Evolutionary conservation across 2,888 invertebrate species (phyloP), one percentile per base, ranked within the genome.

Genomic region (Lamproptera curius): DNA sequence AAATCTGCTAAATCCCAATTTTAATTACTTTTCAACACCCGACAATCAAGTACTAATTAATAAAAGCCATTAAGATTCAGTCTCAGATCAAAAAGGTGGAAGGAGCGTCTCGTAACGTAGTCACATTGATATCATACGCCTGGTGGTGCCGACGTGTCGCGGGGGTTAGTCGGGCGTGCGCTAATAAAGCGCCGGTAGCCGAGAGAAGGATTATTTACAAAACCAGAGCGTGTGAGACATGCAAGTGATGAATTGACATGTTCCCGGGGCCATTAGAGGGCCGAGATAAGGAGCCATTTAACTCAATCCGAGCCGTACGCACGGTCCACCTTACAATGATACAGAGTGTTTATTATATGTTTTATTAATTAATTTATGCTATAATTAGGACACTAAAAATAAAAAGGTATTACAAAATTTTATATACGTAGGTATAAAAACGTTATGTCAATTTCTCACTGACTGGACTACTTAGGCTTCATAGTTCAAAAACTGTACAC

Each of bases 211-310:
- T 63, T 62, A 66, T 67, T 72, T 68, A 67, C 67, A 67, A 63
- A 59, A 39, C 42, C 42, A 42, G 45, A 51, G 59, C 54, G 63
- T 59, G 62, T 58, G 78, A 70, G 73, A 74, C 67, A 63, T 61
- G 65, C 70, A 67, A 70, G 83, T 85, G 86, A 86, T 84, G 85
- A 84, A 86, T 86, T 84, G 86, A 84, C 84, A 78, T 85, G 85
- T 86, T 76, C 68, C 67, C 64, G 75, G 62, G 70, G 73, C 86
- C 86, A 85, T 85, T 86, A 84, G 77, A 73, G 51, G 73, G 33
- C 59, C 49, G 65, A 76, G 86, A 86, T 86, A 86, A 85, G 73
- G 64, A 76, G 73, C 62, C 82, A 79, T 83, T 85, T 84, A 78
- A 82, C 84, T 82, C 76, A 76, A 77, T 78, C 76, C 75, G 69